Evolutionary conservation across 2,888 invertebrate genomes (phyloP).

Genomic region (Sarcophaga subvicina): DNA sequence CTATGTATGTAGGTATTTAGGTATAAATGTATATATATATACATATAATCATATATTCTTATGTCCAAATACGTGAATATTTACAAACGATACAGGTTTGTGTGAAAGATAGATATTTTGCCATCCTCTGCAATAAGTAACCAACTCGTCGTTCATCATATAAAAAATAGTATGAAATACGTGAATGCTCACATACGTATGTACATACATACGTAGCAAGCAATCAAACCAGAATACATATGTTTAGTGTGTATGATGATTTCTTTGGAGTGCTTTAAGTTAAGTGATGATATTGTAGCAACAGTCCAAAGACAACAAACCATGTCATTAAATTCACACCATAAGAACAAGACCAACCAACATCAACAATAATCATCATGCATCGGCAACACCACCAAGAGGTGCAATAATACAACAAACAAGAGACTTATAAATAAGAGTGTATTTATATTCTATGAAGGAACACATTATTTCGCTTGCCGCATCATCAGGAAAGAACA

Average conservation of each 20-base stretch:
- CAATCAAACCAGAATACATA: background rate
- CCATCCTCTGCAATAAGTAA: slow-evolving; percentile 32
- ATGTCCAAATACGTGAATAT: slow-evolving; percentile 21
- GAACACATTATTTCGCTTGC: slow-evolving; percentile 62
- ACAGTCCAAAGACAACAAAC: slow-evolving; percentile 55
- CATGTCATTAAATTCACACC: slow-evolving; percentile 70
- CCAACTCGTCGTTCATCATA: slow-evolving; percentile 45
- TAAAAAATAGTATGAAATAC: slow-evolving; percentile 56
- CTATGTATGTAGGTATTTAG: slow-evolving; percentile 1
- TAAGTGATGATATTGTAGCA: slow-evolving; percentile 49
- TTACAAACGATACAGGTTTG: slow-evolving; percentile 24
- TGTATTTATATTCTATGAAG: slow-evolving; percentile 35
- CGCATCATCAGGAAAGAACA: slow-evolving; percentile 66
- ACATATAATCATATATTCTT: background rate
- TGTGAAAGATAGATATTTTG: slow-evolving; percentile 17
- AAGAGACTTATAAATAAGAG: slow-evolving; percentile 50
- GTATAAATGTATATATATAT: slow-evolving; percentile 15
- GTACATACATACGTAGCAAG: slow-evolving; percentile 5
- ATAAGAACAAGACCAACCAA: slow-evolving; percentile 53
- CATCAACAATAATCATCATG: slow-evolving; percentile 51
- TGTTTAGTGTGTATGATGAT: slow-evolving; percentile 12
- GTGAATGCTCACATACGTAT: slow-evolving; percentile 12
- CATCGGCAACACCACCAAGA: slow-evolving; percentile 54
- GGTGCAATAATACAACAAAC: slow-evolving; percentile 63
- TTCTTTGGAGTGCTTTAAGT: slow-evolving; percentile 38